Evolutionary conservation across 2,888 invertebrate species (phyloP), one percentile per base, ranked within the genome.

Genomic region (Xanthia togata): DNA sequence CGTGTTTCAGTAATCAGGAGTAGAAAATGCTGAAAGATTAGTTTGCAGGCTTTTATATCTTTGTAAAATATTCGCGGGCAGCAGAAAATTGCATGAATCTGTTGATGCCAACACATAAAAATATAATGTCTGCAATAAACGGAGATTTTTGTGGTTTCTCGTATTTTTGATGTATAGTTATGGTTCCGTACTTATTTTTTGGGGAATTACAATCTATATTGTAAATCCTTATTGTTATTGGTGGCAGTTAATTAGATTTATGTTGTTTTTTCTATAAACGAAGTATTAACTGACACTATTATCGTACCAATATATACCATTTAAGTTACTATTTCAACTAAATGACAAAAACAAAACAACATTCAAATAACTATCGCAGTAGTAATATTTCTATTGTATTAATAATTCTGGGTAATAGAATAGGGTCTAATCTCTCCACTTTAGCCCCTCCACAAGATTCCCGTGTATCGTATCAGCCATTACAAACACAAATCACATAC

Each of bases 31-130:
- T 57, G 26, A 60, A 57, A 76, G 68, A 85, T 87, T 76, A 79
- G 76, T 84, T 76, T 64, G 38, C 74, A 68, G 67, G 73, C 67
- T 85, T 87, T 73, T 82, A 79, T 79, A 67, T 87, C 73, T 85
- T 75, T 87, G 76, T 74, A 71, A 82, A 82, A 82, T 84, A 82
- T 83, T 83, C 59, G 59, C 44, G 69, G 69, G 67, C 69, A 81
- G 73, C 71, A 82, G 71, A 82, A 78, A 78, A 85, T 87, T 84
- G 82, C 71, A 87, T 74, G 76, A 85, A 82, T 84, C 85, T 82
- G 84, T 71, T 82, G 84, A 80, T 57, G 72, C 41, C 67, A 60
- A 44, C 53, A 41, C 71, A 74, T 87, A 85, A 87, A 87, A 84
- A 76, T 65, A 55, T 82, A 77, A 87, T 87, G 87, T 76, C 75